A percentile compares a stretch with the other conserved stretches of the same genome.
Evolutionary conservation across 2,888 invertebrate species (phyloP).

Genomic region (Andrena dorsata): DNA sequence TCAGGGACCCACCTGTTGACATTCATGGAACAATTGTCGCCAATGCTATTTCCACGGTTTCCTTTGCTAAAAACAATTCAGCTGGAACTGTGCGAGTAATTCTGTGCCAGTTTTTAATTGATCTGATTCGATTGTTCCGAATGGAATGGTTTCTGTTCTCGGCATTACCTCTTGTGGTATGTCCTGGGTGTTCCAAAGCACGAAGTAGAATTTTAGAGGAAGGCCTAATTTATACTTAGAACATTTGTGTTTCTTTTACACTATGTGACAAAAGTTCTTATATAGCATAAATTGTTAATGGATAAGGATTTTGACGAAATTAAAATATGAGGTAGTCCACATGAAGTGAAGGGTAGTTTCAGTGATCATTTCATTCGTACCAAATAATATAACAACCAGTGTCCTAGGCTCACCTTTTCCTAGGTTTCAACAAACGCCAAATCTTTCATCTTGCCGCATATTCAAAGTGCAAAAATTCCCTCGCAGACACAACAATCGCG

Average conservation of each 20-base stretch:
- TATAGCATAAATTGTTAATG: too few species aligned
- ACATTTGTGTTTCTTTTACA: too few species aligned
- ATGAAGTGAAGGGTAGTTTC: neutral
- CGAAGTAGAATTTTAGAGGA: too few species aligned
- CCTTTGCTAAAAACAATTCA: slow-evolving; percentile 5
- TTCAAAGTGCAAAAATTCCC: neutral
- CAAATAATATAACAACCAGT: too few species aligned
- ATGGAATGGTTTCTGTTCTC: neutral
- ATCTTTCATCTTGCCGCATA: too few species aligned
- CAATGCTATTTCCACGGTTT: slow-evolving; percentile 32
- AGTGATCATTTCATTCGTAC: too few species aligned
- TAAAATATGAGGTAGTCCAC: neutral
- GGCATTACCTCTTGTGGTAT: neutral
- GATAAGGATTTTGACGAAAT: too few species aligned
- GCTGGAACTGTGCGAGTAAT: neutral
- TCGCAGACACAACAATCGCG: neutral
- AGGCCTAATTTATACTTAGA: too few species aligned
- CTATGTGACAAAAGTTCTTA: too few species aligned
- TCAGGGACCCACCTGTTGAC: slow-evolving; percentile 67
- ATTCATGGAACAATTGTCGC: slow-evolving; percentile 51
- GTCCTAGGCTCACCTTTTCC: too few species aligned
- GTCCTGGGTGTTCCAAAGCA: neutral
- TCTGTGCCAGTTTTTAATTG: slow-evolving; percentile 35
- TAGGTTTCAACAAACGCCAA: too few species aligned
- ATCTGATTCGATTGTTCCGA: slow-evolving; percentile 6